phyloP scores from a whole-genome alignment of 2,113 vertebrate species.

The Cololabis saira region DNA sequence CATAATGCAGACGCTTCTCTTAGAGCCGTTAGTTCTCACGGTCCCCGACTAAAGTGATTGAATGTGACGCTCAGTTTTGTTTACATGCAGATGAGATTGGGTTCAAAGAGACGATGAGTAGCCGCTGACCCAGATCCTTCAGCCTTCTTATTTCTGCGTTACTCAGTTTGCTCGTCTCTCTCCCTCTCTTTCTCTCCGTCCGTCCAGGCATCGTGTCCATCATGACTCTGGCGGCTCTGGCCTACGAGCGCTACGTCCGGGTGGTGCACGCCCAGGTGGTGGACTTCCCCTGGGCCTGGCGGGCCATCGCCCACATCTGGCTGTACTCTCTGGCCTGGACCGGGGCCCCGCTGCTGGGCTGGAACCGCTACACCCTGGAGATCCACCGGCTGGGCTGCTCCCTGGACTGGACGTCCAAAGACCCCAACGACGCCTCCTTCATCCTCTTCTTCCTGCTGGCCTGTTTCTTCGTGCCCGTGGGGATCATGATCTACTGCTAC shows the following conservation, averaged over 20 bases:
- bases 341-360: slow-evolving; percentile 90
- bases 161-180: slow-evolving; percentile 20
- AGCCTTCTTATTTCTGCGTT: slow-evolving; percentile 6
- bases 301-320: slow-evolving; percentile 91
- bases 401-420: slow-evolving; percentile 90
- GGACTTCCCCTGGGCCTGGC: slow-evolving; percentile 91
- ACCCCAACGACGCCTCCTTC: slow-evolving; percentile 89
- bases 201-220: slow-evolving; percentile 90
- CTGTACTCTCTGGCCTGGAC: slow-evolving; percentile 94
- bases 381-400: slow-evolving; percentile 89
- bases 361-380: slow-evolving; percentile 93
- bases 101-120: slow-evolving; percentile 29
- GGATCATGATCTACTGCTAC: slow-evolving; percentile 93
- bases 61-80: slow-evolving; percentile 7
- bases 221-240: slow-evolving; percentile 89
- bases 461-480: slow-evolving; percentile 89
- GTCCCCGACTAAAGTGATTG: slow-evolving; percentile 4
- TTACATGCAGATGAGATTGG: neutral
- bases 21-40: slow-evolving; percentile 10
- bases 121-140: slow-evolving; percentile 49
- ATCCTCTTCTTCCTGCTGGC: slow-evolving; percentile 91
- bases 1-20: neutral
- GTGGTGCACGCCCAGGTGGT: slow-evolving; percentile 91
- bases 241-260: slow-evolving; percentile 91
- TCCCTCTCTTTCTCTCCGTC: slow-evolving; percentile 27